Conservation (phyloP, 2,888 invertebrate genomes). For the Graphium colonna region DNA sequence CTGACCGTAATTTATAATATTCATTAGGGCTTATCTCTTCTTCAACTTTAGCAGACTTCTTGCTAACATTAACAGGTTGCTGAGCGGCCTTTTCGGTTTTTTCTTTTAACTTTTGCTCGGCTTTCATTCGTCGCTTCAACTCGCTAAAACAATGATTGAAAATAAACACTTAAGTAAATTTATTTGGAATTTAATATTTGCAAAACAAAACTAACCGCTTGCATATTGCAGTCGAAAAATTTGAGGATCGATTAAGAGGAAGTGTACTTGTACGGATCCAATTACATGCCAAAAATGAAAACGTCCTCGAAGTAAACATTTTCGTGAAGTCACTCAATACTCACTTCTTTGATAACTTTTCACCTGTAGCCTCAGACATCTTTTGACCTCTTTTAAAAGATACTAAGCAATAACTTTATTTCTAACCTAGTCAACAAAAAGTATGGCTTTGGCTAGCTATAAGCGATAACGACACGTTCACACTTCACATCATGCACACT, state of each 20-base stretch:
- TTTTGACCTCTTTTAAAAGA: constrained; percentile 8
- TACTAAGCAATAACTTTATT: background rate
- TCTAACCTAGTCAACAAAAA: constrained; percentile 23
- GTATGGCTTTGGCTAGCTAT: background rate
- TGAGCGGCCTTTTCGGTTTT: constrained; percentile 88
- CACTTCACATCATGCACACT: background rate
- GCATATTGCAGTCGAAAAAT: constrained; percentile 49
- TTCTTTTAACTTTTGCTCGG: constrained; percentile 95
- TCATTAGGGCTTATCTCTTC: constrained; percentile 97
- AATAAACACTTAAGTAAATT: constrained; percentile 38
- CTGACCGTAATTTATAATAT: constrained; percentile 92
- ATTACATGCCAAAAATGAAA: constrained; percentile 37
- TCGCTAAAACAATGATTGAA: constrained; percentile 84
- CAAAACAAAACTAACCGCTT: constrained; percentile 61
- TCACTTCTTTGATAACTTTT: constrained; percentile 86
- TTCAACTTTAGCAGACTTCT: constrained; percentile 50
- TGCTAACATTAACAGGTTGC: constrained; percentile 57
- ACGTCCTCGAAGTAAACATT: constrained; percentile 50
- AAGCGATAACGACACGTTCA: constrained; percentile 15
- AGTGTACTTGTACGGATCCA: constrained; percentile 38
- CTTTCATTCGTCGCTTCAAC: constrained; percentile 93
- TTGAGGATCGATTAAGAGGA: constrained; percentile 43
- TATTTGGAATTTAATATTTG: constrained; percentile 17
- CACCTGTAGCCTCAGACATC: constrained; percentile 80
- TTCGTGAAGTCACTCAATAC: constrained; percentile 53